Evolutionary conservation across 2,797 vertebrate species (phyloP).

Genomic region (Ficedula albicollis): DNA sequence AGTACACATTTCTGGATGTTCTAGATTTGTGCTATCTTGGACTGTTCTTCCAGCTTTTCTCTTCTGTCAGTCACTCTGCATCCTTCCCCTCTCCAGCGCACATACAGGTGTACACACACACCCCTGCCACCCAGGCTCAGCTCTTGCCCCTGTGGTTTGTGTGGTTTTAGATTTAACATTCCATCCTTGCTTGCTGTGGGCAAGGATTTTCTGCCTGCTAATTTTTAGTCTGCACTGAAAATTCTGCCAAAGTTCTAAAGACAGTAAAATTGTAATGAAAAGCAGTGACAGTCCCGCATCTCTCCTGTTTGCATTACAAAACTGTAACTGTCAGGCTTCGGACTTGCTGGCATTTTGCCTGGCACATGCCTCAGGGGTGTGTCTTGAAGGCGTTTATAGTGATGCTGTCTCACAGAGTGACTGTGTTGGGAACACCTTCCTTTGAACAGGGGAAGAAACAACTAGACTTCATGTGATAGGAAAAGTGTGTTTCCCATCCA

Average conservation of each 20-base stretch:
- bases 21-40: neutral
- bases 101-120: accelerated
- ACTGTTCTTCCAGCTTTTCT: neutral
- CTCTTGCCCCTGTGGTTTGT: neutral
- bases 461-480: accelerated
- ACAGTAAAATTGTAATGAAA: neutral
- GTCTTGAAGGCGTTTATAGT: neutral
- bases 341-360: neutral
- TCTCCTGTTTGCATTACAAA: neutral
- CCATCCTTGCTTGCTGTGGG: neutral
- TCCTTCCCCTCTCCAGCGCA: accelerated
- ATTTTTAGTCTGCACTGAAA: neutral
- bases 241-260: conserved; percentile 18
- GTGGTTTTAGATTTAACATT: neutral
- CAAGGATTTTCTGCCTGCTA: neutral
- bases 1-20: neutral
- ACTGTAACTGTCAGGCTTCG: neutral
- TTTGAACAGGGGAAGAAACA: neutral
- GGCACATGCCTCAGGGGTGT: accelerated
- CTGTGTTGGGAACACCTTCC: neutral
- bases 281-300: neutral
- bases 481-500: neutral
- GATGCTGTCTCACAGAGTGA: neutral
- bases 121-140: neutral
- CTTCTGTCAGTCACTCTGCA: neutral